Evolutionary conservation across 2,797 vertebrate species (phyloP).

Genomic region (Poecilia gillii): DNA sequence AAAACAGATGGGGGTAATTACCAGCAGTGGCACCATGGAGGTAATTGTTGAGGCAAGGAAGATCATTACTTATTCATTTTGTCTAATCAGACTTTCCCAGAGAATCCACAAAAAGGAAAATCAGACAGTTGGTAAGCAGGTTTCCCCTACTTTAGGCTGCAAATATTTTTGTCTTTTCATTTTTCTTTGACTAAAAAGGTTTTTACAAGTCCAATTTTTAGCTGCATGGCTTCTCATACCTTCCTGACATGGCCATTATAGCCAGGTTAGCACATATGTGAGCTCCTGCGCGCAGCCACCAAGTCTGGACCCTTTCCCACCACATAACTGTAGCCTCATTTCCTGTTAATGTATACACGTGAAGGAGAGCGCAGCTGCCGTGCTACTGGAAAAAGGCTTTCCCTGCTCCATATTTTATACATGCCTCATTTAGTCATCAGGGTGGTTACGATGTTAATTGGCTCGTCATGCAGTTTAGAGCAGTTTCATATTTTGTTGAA

Average conservation of each 20-base stretch:
- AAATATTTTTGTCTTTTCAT: slow-evolving; percentile 9
- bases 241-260: slow-evolving; percentile 10
- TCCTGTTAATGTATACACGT: slow-evolving; percentile 56
- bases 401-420: slow-evolving; percentile 44
- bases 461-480: slow-evolving; percentile 46
- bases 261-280: slow-evolving; percentile 40
- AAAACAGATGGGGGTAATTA: slow-evolving; percentile 44
- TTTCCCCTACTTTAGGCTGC: neutral
- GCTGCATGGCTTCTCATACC: neutral
- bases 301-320: slow-evolving; percentile 46
- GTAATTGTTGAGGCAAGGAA: slow-evolving; percentile 51
- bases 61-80: slow-evolving; percentile 57
- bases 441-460: slow-evolving; percentile 47
- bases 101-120: slow-evolving; percentile 29
- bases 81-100: slow-evolving; percentile 48
- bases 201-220: slow-evolving; percentile 15
- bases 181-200: slow-evolving; percentile 22
- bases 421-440: slow-evolving; percentile 72
- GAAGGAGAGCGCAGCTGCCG: slow-evolving; percentile 37
- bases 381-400: slow-evolving; percentile 52
- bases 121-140: slow-evolving; percentile 8
- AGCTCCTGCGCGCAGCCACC: slow-evolving; percentile 48
- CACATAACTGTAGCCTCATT: slow-evolving; percentile 63
- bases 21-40: slow-evolving; percentile 24
- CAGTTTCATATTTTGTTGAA: slow-evolving; percentile 63